phyloP scores from a whole-genome alignment of 2,797 vertebrate genomes.

The Lutjanus campechanus region DNA sequence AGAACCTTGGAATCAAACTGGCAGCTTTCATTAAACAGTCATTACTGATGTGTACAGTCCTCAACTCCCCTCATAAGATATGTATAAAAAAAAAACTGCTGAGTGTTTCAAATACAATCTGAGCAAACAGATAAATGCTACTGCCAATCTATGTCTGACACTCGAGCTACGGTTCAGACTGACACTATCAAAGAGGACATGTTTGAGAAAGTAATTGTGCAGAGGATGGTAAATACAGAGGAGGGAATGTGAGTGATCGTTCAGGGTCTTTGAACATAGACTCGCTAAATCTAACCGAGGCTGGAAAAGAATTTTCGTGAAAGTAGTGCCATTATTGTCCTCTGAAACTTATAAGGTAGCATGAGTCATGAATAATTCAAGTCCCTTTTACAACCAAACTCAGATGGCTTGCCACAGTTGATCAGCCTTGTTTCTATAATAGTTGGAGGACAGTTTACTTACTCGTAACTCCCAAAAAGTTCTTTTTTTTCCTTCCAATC shows the following conservation, averaged over 20 bases:
- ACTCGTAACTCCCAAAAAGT: no score
- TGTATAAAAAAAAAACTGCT: background rate
- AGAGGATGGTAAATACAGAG: background rate
- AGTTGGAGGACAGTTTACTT: no score
- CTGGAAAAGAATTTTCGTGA: background rate
- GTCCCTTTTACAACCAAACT: no score
- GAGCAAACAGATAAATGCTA: conserved; percentile 32
- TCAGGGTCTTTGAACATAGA: background rate
- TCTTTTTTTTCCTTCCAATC: no score
- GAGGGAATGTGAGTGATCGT: background rate
- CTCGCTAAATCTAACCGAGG: background rate
- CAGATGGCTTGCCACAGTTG: no score
- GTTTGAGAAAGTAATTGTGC: conserved; percentile 22
- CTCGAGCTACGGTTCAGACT: conserved; percentile 14
- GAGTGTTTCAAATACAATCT: conserved; percentile 1
- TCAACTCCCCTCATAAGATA: background rate
- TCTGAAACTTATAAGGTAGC: background rate
- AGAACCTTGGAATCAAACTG: conserved; percentile 22
- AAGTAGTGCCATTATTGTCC: background rate
- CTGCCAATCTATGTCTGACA: conserved; percentile 14
- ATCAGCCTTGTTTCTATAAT: no score
- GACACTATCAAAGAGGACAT: conserved; percentile 27
- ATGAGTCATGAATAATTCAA: no score
- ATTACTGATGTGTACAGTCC: background rate
- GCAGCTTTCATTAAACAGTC: conserved; percentile 24